Percentiles rank a stretch among this genome's conserved stretches.
These are phyloP conservation scores for Phlogophora meticulosa DNA, from an alignment of 2,888 invertebrate species.

Conservation along the genomic window DNA sequence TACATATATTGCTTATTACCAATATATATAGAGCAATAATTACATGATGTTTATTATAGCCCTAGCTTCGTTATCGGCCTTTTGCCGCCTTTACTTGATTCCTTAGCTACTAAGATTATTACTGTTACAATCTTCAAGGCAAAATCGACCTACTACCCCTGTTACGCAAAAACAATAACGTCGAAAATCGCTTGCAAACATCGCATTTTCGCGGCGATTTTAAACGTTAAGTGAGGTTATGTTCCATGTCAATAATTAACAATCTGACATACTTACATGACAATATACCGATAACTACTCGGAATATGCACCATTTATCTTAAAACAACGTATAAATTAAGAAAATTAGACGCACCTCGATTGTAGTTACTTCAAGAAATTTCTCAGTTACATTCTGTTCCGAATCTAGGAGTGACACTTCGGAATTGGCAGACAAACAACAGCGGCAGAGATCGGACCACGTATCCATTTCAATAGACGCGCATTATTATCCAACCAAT, in stretches of 20 bases:
- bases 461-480: slow-evolving; percentile 84
- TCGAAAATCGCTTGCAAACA: slow-evolving; percentile 33
- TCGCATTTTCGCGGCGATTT: slow-evolving; percentile 55
- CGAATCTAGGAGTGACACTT: slow-evolving; percentile 84
- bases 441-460: slow-evolving; percentile 88
- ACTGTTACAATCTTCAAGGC: slow-evolving; percentile 11
- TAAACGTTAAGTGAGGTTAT: slow-evolving; percentile 56
- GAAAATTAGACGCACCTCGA: slow-evolving; percentile 76
- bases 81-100: slow-evolving; percentile 47
- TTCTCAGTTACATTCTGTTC: slow-evolving; percentile 80
- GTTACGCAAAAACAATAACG: slow-evolving; percentile 1
- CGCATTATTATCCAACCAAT: slow-evolving; percentile 77
- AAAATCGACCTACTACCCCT: slow-evolving; percentile 19
- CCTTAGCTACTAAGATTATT: neutral
- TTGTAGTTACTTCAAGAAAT: slow-evolving; percentile 84
- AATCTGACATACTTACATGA: slow-evolving; percentile 51
- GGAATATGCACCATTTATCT: neutral
- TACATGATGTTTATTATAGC: neutral
- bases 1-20: no score
- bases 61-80: neutral
- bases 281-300: slow-evolving; percentile 22
- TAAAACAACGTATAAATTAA: neutral
- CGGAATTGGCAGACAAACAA: slow-evolving; percentile 84
- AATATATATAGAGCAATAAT: neutral
- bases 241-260: slow-evolving; percentile 60